Conservation (phyloP, 2,797 vertebrate genomes). For the Taeniopygia guttata region DNA sequence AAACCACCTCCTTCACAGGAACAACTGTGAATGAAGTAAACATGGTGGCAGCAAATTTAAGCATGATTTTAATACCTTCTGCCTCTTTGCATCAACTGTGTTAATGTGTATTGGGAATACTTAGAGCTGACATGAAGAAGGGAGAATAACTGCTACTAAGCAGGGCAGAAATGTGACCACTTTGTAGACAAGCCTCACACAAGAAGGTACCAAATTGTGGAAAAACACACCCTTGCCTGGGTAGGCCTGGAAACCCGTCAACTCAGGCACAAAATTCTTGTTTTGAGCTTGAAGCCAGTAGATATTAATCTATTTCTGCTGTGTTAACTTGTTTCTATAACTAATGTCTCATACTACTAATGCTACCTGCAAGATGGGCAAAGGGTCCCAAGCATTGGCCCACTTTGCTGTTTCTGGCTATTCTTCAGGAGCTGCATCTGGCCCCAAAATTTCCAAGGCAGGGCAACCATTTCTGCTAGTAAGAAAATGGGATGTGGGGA, state of each 20-base stretch:
- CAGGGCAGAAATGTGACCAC: neutral
- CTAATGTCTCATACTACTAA: neutral
- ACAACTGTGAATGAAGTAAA: neutral
- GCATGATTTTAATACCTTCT: neutral
- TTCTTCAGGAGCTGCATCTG: neutral
- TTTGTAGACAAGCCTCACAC: neutral
- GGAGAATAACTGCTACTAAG: neutral
- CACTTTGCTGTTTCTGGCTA: neutral
- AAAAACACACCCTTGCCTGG: neutral
- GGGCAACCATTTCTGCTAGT: neutral
- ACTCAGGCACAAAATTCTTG: neutral
- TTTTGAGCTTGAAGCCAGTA: neutral
- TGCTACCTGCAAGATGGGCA: neutral
- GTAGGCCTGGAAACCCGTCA: neutral
- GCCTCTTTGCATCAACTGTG: neutral
- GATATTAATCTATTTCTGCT: neutral
- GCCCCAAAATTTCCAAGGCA: neutral
- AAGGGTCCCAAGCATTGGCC: neutral
- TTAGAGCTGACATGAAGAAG: neutral
- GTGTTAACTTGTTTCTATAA: neutral
- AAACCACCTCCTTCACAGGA: neutral
- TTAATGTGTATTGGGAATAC: neutral
- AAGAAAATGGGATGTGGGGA: neutral
- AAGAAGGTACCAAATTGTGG: neutral
- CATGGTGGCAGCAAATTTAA: neutral